Evolutionary conservation across 2,888 invertebrate species (phyloP), one percentile per base, ranked within the genome.

Genomic region (Calephelis perditalis): DNA sequence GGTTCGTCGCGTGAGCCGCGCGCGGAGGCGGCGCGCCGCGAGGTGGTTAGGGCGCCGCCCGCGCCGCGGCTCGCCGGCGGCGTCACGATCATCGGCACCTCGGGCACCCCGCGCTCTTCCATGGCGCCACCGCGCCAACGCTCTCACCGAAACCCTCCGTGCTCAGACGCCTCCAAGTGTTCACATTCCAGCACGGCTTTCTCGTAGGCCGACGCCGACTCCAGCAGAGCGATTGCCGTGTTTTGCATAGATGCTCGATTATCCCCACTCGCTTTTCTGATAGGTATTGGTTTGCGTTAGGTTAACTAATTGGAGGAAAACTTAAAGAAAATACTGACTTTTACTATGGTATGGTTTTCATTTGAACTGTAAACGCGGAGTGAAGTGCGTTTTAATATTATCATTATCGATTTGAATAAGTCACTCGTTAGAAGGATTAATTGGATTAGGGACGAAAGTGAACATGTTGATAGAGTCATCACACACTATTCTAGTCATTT

Each of bases 71-170:
- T 70, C 64, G 71, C 73, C 68, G 82, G 81, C 73, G 88, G 86
- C 74, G 84, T 82, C 81, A 86, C 83, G 74, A 89, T 81, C 79
- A 89, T 73, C 77, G 89, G 89, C 82, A 83, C 82, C 73, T 88
- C 89, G 64, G 82, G 82, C 64, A 92, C 92, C 71, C 90, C 85
- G 67, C 92, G 92, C 68, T 92, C 92, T 66, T 91, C 92, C 77
- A 92, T 92, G 76, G 88, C 92, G 78, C 91, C 84, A 73, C 91
- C 88, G 74, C 90, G 82, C 74, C 92, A 91, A 77, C 92, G 91
- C 65, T 89, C 92, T 79, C 92, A 88, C 89, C 89, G 88, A 73
- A 86, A 87, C 80, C 87, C 87, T 65, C 87, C 86, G 83, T 82
- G 78, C 76, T 86, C 85, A 65, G 85, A 84, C 70, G 79, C 83